phyloP scores from a whole-genome alignment of 2,888 invertebrate genomes.

The Argyresthia albistria region DNA sequence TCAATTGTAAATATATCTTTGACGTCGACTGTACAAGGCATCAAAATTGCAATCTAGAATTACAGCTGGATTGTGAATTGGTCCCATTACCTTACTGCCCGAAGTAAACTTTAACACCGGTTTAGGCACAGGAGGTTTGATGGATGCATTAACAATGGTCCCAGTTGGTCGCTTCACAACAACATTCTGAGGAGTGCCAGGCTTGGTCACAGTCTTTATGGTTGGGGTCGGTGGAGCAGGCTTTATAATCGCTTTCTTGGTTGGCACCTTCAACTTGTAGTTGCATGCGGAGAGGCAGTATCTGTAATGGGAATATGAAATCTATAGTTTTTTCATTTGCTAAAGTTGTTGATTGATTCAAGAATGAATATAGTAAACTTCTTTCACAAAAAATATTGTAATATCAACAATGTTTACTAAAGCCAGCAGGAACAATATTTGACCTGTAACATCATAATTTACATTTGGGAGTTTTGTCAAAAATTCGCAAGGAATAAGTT shows the following conservation, averaged over 20 bases:
- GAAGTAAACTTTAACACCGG: conserved; percentile 82
- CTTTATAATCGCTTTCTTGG: conserved; percentile 55
- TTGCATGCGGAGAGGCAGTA: conserved; percentile 90
- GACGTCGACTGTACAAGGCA: no score
- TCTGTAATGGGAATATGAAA: conserved; percentile 54
- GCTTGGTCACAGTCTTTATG: conserved; percentile 54
- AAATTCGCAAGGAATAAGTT: no score
- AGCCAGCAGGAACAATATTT: neutral
- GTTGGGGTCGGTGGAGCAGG: conserved; percentile 31
- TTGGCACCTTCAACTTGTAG: conserved; percentile 76
- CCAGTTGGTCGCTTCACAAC: conserved; percentile 52
- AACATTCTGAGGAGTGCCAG: conserved; percentile 52
- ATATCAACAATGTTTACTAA: no score
- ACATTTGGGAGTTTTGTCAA: no score
- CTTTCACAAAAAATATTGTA: no score
- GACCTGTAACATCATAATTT: neutral
- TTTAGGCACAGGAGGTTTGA: conserved; percentile 81
- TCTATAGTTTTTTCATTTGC: no score
- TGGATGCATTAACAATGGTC: conserved; percentile 67
- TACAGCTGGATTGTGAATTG: no score
- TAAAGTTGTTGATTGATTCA: no score
- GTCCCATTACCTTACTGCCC: conserved; percentile 40
- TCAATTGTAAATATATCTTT: no score
- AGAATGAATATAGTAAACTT: no score
- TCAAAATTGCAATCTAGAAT: no score